A percentile compares a stretch with the other conserved stretches of the same genome.
These are phyloP conservation scores for Rhadina sibilatrix DNA, from an alignment of 2,113 vertebrate species.

Conservation along the genomic window DNA sequence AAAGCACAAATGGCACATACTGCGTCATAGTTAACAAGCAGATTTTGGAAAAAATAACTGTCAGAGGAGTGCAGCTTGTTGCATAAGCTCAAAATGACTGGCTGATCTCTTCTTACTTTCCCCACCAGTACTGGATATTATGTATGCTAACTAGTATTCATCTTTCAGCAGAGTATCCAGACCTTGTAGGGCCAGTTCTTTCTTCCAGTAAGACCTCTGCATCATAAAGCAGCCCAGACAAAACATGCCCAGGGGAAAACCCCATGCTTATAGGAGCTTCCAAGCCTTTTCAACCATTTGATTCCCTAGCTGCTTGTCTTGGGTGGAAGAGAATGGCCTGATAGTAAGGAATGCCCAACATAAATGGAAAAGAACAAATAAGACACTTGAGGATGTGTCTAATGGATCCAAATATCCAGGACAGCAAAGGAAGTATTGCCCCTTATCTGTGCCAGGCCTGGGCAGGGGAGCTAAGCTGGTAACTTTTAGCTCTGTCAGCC, in stretches of 20 bases:
- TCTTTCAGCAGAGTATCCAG: neutral
- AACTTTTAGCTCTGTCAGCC: neutral
- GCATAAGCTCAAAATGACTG: neutral
- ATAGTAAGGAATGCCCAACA: neutral
- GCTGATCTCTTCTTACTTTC: neutral
- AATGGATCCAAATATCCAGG: neutral
- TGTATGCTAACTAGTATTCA: neutral
- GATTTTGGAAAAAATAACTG: neutral
- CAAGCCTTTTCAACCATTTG: neutral
- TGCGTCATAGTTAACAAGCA: neutral
- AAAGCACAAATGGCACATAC: neutral
- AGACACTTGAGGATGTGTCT: neutral
- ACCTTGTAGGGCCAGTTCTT: slow-evolving; percentile 23
- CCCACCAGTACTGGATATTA: neutral
- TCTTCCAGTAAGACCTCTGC: slow-evolving; percentile 3
- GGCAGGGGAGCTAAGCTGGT: neutral
- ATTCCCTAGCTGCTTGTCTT: neutral
- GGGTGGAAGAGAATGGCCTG: neutral
- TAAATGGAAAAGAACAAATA: neutral
- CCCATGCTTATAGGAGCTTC: neutral
- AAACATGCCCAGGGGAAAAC: neutral
- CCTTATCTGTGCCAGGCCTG: neutral
- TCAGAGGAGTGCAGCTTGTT: neutral
- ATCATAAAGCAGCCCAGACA: neutral
- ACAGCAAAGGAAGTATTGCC: neutral